phyloP scores from a whole-genome alignment of 2,888 invertebrate species.

The Rhyacophila evoluta region DNA sequence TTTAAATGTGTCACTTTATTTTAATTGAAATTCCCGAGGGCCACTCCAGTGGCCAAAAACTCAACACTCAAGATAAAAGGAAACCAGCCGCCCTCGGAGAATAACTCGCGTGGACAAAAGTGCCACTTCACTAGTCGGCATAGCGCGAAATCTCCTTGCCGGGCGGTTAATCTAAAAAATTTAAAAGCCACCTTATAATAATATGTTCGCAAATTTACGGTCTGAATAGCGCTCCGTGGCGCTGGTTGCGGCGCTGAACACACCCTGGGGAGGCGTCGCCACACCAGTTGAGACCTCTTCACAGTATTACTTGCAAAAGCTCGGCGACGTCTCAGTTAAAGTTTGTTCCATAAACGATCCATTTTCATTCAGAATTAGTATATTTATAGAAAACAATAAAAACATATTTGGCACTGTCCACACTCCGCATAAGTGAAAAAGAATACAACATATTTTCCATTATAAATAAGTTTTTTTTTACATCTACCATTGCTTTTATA shows the following conservation, averaged over 20 bases:
- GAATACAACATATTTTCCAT: no score
- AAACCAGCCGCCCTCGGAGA: background rate
- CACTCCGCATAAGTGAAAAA: no score
- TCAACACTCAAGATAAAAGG: slow-evolving; percentile 22
- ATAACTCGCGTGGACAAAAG: slow-evolving; percentile 12
- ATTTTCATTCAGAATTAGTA: no score
- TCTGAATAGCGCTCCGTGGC: background rate
- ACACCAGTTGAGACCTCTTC: slow-evolving; percentile 14
- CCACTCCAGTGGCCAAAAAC: background rate
- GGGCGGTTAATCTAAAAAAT: background rate
- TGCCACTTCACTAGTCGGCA: background rate
- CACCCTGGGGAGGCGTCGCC: slow-evolving; percentile 5
- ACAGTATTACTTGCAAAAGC: background rate
- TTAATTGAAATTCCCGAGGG: slow-evolving; percentile 8
- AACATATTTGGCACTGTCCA: no score
- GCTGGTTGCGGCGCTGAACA: background rate
- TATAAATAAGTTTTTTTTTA: no score
- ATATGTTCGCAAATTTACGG: slow-evolving; percentile 22
- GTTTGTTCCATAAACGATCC: no score
- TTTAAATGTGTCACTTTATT: slow-evolving; percentile 9
- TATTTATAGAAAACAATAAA: no score
- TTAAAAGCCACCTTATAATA: slow-evolving; percentile 10
- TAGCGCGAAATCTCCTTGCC: background rate
- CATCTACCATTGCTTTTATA: no score
- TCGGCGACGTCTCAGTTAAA: no score